Percentiles rank a stretch among this genome's conserved stretches.
These are phyloP conservation scores for Drosophila tanythrix DNA, from an alignment of 2,888 invertebrate genomes.

Conservation along the genomic window DNA sequence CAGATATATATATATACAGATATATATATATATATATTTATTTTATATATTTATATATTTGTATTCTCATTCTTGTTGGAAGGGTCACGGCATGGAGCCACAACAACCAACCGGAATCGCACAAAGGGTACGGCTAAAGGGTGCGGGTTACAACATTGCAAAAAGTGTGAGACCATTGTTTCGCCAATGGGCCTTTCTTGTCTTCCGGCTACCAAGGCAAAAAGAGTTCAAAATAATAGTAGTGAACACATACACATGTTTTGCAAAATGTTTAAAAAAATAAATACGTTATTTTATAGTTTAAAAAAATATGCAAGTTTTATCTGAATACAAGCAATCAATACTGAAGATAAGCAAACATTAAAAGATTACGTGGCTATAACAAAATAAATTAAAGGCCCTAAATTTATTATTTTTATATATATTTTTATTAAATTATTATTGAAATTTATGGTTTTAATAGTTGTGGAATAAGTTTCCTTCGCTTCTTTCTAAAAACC, in stretches of 20 bases:
- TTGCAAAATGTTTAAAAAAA: not conserved
- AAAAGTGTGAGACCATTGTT: constrained; percentile 49
- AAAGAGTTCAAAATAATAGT: not conserved
- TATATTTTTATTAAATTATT: too few relatives aligned
- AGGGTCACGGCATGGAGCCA: constrained; percentile 37
- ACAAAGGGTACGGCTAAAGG: constrained; percentile 3
- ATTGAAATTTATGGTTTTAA: too few relatives aligned
- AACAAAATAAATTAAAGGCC: not conserved
- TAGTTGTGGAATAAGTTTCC: too few relatives aligned
- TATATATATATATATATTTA: not conserved
- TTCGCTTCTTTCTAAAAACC: too few relatives aligned
- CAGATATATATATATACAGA: constrained; percentile 8
- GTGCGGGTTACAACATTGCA: constrained; percentile 4
- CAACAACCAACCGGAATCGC: not conserved
- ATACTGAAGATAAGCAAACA: not conserved
- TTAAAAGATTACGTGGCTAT: not conserved
- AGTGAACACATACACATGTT: not conserved
- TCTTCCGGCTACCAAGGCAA: constrained; percentile 4
- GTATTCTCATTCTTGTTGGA: constrained; percentile 11
- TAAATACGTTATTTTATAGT: not conserved
- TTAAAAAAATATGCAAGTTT: not conserved
- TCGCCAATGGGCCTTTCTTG: constrained; percentile 23
- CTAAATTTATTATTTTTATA: not conserved
- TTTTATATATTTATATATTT: not conserved
- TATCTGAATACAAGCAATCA: not conserved